Evolutionary conservation across 2,888 invertebrate genomes (phyloP), one percentile per base, ranked within the genome.

Genomic region (Acrocera orbiculus): DNA sequence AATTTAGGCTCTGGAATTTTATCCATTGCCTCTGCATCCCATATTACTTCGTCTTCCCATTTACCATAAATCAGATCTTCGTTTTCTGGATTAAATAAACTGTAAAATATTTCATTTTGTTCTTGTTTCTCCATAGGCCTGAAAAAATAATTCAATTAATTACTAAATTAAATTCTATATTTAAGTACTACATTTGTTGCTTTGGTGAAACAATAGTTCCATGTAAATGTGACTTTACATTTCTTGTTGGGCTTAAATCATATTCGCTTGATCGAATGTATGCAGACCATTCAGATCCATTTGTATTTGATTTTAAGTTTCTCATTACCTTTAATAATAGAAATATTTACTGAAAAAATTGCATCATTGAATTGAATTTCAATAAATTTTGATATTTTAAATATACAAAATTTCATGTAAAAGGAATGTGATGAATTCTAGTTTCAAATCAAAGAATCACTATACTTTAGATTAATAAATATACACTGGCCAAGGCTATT

Each of bases 41-140:
- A 96, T 48, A 99, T 96, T 3, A 98, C 85, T 52, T 98, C 92
- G 39, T 96, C 86, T 55, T 98, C 96, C 98, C 98, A 98, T 9
- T 76, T 70, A 3, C 87, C 83, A 48, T 92, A 90, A 4, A 95
- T 83, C 9, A 98, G 62, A 54, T 95, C 96, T 50, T 92, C 89
- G 52, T 96, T 96, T 58, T 96, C 96, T 0, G 95, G 89, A 0
- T 98, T 96, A 54, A 98, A 98, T 46, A 98, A 90, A 33, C 93
- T 93, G 62, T 90, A 92, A 89, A 82, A 95, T 0, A 87, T 89
- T 45, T 89, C 87, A 51, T 90, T 89, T 35, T 60, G 56, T 34
- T 67, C 67, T 35, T 65, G 66, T 38, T 63, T 60, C 39, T 64
- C 58, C 36, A 54, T 52, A 7, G 38, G 46, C 39, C 46, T 48